Evolutionary conservation across 1,140 invertebrate genomes (phyloP).

Genomic region (Drosophila triauraria): DNA sequence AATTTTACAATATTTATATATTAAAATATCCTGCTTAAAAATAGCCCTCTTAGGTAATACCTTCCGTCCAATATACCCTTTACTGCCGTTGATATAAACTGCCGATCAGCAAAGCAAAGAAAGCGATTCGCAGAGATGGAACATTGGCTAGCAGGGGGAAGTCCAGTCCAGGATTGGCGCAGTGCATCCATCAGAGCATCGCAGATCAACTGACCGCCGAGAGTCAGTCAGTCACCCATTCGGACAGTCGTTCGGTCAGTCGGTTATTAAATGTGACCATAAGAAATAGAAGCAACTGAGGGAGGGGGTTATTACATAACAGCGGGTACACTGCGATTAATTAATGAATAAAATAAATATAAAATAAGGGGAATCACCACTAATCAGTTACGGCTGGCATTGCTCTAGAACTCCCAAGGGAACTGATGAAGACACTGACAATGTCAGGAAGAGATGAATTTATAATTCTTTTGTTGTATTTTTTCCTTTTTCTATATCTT

Average conservation of each 20-base stretch:
- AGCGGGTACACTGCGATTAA: constrained; percentile 25
- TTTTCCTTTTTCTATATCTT: no score
- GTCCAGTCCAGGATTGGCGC: constrained; percentile 17
- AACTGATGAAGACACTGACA: no score
- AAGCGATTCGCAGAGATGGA: constrained; percentile 28
- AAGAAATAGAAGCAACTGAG: constrained; percentile 38
- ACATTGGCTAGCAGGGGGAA: background rate
- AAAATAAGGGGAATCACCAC: no score
- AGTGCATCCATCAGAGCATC: constrained; percentile 56
- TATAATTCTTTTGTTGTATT: no score
- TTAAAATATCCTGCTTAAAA: no score
- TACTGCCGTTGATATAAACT: background rate
- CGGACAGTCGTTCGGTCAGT: constrained; percentile 46
- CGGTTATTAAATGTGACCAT: constrained; percentile 77
- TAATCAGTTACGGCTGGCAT: no score
- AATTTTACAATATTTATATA: background rate
- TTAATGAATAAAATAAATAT: background rate
- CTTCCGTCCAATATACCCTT: background rate
- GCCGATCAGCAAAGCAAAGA: constrained; percentile 43
- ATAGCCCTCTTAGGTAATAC: no score
- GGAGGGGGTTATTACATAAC: constrained; percentile 66
- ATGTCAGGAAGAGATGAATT: no score
- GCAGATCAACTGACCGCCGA: constrained; percentile 11
- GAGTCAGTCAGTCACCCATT: constrained; percentile 38
- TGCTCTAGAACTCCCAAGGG: no score